phyloP scores from a whole-genome alignment of 2,113 vertebrate species.

The Nettapus auritus region DNA sequence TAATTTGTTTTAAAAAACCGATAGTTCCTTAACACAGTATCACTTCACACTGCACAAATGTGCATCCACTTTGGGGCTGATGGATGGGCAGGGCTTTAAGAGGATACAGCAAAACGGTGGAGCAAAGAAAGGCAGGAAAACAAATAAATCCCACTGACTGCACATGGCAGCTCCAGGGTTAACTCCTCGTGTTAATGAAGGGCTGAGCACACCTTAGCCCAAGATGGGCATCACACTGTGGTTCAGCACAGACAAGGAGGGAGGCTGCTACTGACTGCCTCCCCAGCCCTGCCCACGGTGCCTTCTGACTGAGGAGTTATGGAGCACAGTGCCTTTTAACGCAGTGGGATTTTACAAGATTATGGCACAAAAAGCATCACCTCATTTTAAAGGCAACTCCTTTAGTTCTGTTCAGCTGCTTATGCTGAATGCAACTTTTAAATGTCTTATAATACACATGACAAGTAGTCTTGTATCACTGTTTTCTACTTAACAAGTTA shows the following conservation, averaged over 20 bases:
- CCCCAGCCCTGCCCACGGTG: not conserved
- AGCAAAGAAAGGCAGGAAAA: not conserved
- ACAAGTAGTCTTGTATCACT: constrained; percentile 66
- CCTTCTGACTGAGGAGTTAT: not conserved
- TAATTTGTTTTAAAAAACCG: not conserved
- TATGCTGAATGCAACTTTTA: constrained; percentile 56
- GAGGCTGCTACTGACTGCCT: not conserved
- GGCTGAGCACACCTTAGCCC: not conserved
- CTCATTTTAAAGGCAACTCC: constrained; percentile 7
- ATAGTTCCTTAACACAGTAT: not conserved
- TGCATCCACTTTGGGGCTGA: not conserved
- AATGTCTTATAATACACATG: constrained; percentile 57
- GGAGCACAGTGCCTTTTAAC: not conserved
- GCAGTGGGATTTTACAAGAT: not conserved
- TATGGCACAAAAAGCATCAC: not conserved
- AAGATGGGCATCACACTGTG: too few species aligned
- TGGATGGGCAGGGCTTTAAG: not conserved
- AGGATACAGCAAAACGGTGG: not conserved
- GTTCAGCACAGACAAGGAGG: not conserved
- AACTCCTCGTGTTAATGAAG: not conserved
- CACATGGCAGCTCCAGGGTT: fast-evolving
- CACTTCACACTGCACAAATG: not conserved
- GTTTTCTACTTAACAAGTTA: constrained; percentile 75
- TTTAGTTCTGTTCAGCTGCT: constrained; percentile 30
- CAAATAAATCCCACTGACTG: not conserved